phyloP scores from a whole-genome alignment of 2,113 vertebrate genomes.

The Daubentonia madagascariensis region DNA sequence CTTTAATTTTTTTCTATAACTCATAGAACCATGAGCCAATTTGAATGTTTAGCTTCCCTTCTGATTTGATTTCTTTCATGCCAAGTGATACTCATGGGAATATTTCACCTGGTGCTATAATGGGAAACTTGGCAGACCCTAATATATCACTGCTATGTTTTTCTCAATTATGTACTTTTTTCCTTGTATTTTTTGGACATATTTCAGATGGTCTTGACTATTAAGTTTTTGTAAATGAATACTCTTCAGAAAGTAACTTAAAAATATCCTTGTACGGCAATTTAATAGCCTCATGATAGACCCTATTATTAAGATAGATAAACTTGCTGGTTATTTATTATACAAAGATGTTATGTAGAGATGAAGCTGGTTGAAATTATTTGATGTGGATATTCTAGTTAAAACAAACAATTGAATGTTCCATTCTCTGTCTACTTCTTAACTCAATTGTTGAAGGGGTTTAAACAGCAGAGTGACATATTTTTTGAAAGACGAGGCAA shows the following conservation, averaged over 20 bases:
- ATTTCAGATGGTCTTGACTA: constrained; percentile 77
- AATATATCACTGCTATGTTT: constrained; percentile 62
- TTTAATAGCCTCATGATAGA: constrained; percentile 63
- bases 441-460: not conserved
- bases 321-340: constrained; percentile 46
- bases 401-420: not conserved
- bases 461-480: not conserved
- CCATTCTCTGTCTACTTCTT: not conserved
- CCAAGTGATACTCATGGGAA: constrained; percentile 48
- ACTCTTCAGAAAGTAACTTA: constrained; percentile 64
- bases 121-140: constrained; percentile 69
- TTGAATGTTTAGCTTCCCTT: constrained; percentile 69
- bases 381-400: not conserved
- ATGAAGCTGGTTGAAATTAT: constrained; percentile 30
- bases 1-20: constrained; percentile 35
- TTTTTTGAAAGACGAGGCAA: not conserved
- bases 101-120: constrained; percentile 72
- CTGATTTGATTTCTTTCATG: constrained; percentile 55
- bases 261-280: constrained; percentile 51
- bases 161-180: constrained; percentile 76
- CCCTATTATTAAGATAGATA: constrained; percentile 52
- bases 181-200: constrained; percentile 70
- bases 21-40: constrained; percentile 56
- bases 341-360: not conserved
- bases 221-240: constrained; percentile 64